These are phyloP conservation scores for Corvus cornix DNA, from an alignment of 2,113 vertebrate species.

Conservation along the genomic window DNA sequence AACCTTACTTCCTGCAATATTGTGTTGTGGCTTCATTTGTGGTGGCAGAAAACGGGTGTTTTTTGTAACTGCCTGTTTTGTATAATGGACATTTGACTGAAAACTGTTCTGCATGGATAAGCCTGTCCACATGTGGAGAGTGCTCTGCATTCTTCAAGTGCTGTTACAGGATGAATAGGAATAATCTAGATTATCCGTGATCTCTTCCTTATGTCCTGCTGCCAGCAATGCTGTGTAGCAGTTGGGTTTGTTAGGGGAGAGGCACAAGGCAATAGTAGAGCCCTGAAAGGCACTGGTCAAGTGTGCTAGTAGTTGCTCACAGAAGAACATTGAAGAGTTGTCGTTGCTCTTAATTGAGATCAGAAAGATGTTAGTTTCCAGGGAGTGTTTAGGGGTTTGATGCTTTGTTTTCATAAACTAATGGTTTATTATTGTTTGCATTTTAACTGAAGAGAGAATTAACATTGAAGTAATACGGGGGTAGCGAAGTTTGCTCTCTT, in stretches of 20 bases:
- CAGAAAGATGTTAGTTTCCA: neutral
- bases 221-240: neutral
- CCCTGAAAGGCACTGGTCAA: neutral
- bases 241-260: neutral
- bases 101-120: neutral
- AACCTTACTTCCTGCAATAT: neutral
- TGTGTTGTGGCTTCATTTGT: neutral
- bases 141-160: neutral
- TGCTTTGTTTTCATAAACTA: neutral
- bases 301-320: neutral
- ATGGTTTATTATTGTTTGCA: neutral
- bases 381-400: neutral
- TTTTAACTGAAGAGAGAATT: neutral
- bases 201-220: neutral
- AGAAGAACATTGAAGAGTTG: neutral
- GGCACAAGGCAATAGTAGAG: neutral
- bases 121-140: neutral
- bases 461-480: fast-evolving
- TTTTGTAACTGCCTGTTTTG: neutral
- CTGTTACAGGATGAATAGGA: neutral
- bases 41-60: neutral
- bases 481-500: neutral
- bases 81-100: neutral
- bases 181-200: neutral
- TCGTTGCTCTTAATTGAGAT: neutral